A percentile compares a stretch with the other conserved stretches of the same genome.
phyloP scores from a whole-genome alignment of 2,113 vertebrate genomes.

The Campylomormyrus tamandua region DNA sequence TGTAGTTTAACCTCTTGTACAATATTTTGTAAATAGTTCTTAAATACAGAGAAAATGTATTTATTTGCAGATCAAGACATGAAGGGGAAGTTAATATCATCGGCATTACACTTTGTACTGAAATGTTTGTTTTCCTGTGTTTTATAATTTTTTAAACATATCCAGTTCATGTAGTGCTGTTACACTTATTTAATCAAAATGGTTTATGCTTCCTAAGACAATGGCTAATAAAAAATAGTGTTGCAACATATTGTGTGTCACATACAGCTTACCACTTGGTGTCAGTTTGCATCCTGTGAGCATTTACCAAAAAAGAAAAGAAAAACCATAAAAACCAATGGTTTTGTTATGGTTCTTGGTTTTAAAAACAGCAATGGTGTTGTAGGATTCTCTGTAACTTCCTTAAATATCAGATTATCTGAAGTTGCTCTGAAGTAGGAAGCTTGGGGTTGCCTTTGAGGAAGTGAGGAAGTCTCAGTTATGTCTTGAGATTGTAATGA shows the following conservation, averaged over 20 bases:
- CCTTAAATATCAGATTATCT: background rate
- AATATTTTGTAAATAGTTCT: constrained; percentile 69
- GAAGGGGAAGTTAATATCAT: constrained; percentile 20
- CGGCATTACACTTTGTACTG: background rate
- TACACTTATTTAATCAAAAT: constrained; percentile 30
- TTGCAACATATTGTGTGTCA: background rate
- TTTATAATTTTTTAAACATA: constrained; percentile 2
- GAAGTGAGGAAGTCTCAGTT: background rate
- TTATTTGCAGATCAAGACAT: constrained; percentile 60
- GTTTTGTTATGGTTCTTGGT: background rate
- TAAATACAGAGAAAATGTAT: constrained; percentile 55
- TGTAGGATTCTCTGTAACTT: background rate
- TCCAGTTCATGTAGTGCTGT: constrained; percentile 34
- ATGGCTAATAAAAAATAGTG: background rate
- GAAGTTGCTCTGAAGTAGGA: background rate
- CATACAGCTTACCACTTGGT: background rate
- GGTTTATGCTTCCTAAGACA: background rate
- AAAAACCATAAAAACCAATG: background rate
- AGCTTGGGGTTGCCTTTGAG: background rate
- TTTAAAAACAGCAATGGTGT: background rate
- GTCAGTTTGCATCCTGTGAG: background rate
- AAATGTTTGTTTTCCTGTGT: constrained; percentile 2
- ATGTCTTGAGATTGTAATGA: background rate
- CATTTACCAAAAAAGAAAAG: background rate
- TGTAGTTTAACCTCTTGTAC: constrained; percentile 43